Evolutionary conservation across 2,888 invertebrate genomes (phyloP), one percentile per base, ranked within the genome.

Genomic region (Petrophora chlorosata): DNA sequence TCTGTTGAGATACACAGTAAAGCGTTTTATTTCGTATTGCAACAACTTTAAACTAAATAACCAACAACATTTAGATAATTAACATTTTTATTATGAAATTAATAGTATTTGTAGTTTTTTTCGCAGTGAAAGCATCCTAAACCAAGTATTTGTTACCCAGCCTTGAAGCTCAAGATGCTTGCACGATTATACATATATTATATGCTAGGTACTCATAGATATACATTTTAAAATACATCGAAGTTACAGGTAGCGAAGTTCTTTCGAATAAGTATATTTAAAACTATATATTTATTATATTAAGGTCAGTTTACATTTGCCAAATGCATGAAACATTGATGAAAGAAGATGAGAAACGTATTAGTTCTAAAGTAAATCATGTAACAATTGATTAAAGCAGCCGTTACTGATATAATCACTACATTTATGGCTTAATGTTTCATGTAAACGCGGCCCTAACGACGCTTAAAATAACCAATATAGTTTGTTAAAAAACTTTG

Each of bases 121-220:
- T 10, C n/a, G n/a, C n/a, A 49, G 57, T 67, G 57, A 44, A 17
- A 54, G 51, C 68, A 70, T 63, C 70, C 42, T 47, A 67, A 73
- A 68, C 60, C 54, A 50, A 56, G 54, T 36, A 56, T 35, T 50
- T 52, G 23, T 39, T 28, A 61, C 73, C 73, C 74, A 74, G 74
- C 74, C 74, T 68, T 55, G 17, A 29, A 25, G 41, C 65, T 70
- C 59, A 53, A 65, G 69, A 73, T 71, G 68, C 62, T 48, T 9
- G 52, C 65, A 64, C 62, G 50, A 5, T 15, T 22, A 15, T 28
- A 25, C 32, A 28, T 5, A 7, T 19, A 43, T 19, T 19, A 19
- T 19, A 19, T 19, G n/a, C n/a, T n/a, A n/a, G n/a, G n/a, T n/a
- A n/a, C n/a, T n/a, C n/a, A 23, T 3, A 10, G 4, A 25, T 4